Evolutionary conservation across 2,888 invertebrate species (phyloP).

Genomic region (Galeopsomyia nigrocyanea): DNA sequence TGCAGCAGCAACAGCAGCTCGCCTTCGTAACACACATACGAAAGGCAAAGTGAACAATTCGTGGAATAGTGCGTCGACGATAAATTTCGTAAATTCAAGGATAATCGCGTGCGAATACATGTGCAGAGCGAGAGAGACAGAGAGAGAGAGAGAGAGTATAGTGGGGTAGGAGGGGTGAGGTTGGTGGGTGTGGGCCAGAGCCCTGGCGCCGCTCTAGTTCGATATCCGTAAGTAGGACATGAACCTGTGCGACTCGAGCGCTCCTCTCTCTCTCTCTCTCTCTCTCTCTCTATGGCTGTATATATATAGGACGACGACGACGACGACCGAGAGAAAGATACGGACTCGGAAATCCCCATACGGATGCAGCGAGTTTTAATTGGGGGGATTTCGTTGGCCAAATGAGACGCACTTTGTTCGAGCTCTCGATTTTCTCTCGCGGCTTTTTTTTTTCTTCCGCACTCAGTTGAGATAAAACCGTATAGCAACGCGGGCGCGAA

Average conservation of each 20-base stretch:
- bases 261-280: background rate
- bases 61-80: too few relatives aligned
- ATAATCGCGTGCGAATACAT: too few relatives aligned
- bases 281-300: background rate
- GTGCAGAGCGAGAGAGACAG: too few relatives aligned
- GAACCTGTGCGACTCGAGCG: conserved; percentile 51
- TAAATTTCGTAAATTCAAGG: too few relatives aligned
- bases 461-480: background rate
- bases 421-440: background rate
- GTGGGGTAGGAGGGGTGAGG: too few relatives aligned
- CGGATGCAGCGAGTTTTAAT: conserved; percentile 9
- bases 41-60: too few relatives aligned
- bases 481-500: too few relatives aligned
- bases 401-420: conserved; percentile 11
- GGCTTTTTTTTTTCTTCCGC: background rate
- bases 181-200: conserved; percentile 32
- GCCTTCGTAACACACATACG: too few relatives aligned
- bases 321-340: background rate
- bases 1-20: too few relatives aligned
- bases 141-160: too few relatives aligned
- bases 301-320: conserved; percentile 12
- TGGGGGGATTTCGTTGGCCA: background rate
- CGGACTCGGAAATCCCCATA: conserved; percentile 7
- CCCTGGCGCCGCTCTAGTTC: conserved; percentile 54
- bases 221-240: conserved; percentile 64